Percentiles rank a stretch among this genome's conserved stretches.
Conservation (phyloP, 2,113 vertebrate genomes). For the Thalassarche chlororhynchos region DNA sequence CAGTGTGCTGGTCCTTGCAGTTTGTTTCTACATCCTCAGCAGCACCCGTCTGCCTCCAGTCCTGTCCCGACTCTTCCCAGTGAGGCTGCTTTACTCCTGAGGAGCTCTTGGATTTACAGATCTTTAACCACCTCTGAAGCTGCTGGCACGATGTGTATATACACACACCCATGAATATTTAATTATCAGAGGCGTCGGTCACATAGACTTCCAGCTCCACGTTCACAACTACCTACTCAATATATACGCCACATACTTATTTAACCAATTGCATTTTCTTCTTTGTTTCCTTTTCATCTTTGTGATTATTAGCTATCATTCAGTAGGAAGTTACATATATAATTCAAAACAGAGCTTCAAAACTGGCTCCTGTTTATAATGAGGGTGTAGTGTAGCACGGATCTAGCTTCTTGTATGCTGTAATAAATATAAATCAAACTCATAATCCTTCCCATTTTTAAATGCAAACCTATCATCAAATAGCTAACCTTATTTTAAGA, state of each 20-base stretch:
- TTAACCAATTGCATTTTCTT: background rate
- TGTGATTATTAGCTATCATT: background rate
- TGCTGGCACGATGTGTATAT: fast-evolving
- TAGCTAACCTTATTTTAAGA: background rate
- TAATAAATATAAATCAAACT: background rate
- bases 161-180: background rate
- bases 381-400: background rate
- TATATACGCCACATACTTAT: background rate
- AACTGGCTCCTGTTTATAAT: background rate
- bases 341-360: slow-evolving; percentile 15
- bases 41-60: background rate
- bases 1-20: fast-evolving
- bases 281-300: background rate
- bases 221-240: background rate
- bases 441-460: background rate
- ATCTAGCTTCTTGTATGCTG: background rate
- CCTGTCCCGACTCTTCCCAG: background rate
- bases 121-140: background rate
- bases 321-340: slow-evolving; percentile 19
- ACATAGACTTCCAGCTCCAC: background rate
- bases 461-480: background rate
- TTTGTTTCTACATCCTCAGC: background rate
- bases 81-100: background rate
- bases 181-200: background rate
- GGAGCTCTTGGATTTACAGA: background rate